These are phyloP conservation scores for Grapholita molesta DNA, from an alignment of 1,140 invertebrate genomes.

Conservation along the genomic window DNA sequence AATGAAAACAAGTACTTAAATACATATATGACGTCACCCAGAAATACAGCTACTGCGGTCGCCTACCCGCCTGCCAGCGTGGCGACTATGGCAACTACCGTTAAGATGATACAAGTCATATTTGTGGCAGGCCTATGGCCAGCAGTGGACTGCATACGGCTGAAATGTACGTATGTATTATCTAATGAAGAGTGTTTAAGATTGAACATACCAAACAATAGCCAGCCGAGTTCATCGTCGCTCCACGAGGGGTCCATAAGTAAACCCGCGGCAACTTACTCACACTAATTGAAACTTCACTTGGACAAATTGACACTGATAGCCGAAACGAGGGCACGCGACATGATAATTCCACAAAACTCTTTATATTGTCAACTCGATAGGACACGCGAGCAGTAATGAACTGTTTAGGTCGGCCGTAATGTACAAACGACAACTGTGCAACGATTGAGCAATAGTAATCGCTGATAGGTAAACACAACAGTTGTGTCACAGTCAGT, in stretches of 20 bases:
- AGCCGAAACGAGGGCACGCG: constrained; percentile 35
- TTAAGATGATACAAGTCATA: too few species aligned
- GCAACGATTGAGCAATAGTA: not conserved
- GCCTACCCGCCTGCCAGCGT: too few species aligned
- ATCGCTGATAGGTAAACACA: constrained; percentile 25
- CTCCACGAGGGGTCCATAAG: not conserved
- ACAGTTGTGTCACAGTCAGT: constrained; percentile 18
- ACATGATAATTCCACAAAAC: constrained; percentile 34
- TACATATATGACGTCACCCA: too few species aligned
- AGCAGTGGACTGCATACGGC: too few species aligned
- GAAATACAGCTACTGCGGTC: not conserved
- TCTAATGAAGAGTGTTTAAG: too few species aligned
- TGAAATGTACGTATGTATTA: too few species aligned
- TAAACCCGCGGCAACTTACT: constrained; percentile 13
- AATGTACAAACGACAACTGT: constrained; percentile 9
- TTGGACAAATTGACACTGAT: constrained; percentile 45
- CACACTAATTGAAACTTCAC: constrained; percentile 33
- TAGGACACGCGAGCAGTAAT: constrained; percentile 8
- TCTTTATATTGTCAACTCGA: constrained; percentile 24
- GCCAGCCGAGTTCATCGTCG: constrained; percentile 11
- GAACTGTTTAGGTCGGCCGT: not conserved
- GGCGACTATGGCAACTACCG: too few species aligned
- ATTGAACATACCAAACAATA: not conserved
- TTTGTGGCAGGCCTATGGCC: too few species aligned
- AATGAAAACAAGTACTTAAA: too few species aligned